Evolutionary conservation across 2,113 vertebrate genomes (phyloP).

Genomic region (Plectropomus leopardus): DNA sequence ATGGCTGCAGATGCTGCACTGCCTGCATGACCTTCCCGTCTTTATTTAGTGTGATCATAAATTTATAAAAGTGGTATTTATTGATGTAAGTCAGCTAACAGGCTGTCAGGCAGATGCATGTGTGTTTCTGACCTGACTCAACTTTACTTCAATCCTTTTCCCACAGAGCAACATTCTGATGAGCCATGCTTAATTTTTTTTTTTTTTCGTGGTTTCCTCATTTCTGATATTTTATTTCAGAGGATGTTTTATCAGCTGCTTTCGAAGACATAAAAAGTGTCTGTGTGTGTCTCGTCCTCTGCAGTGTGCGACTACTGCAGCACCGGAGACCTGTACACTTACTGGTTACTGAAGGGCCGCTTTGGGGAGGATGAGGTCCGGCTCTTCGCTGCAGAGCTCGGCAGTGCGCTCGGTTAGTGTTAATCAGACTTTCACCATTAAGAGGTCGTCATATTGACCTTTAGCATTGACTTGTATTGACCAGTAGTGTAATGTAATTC

Average conservation of each 20-base stretch:
- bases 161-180: conserved; percentile 3
- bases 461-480: not conserved
- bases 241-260: not conserved
- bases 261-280: conserved; percentile 3
- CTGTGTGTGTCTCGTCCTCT: conserved; percentile 43
- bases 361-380: conserved; percentile 87
- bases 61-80: not conserved
- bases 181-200: not conserved
- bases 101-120: not conserved
- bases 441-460: not conserved
- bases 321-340: conserved; percentile 88
- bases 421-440: not conserved
- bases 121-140: conserved; percentile 3
- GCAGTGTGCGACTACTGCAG: conserved; percentile 93
- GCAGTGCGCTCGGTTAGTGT: conserved; percentile 90
- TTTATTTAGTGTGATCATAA: not conserved
- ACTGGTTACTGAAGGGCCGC: conserved; percentile 86
- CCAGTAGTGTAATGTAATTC: no score
- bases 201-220: not conserved
- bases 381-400: conserved; percentile 91
- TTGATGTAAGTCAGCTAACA: not conserved
- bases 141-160: not conserved
- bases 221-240: conserved; percentile 16
- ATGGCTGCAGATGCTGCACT: not conserved
- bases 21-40: not conserved